Base-by-base conservation (phyloP, 2,888 invertebrate species). In the Sceliomorpha sp. region DNA sequence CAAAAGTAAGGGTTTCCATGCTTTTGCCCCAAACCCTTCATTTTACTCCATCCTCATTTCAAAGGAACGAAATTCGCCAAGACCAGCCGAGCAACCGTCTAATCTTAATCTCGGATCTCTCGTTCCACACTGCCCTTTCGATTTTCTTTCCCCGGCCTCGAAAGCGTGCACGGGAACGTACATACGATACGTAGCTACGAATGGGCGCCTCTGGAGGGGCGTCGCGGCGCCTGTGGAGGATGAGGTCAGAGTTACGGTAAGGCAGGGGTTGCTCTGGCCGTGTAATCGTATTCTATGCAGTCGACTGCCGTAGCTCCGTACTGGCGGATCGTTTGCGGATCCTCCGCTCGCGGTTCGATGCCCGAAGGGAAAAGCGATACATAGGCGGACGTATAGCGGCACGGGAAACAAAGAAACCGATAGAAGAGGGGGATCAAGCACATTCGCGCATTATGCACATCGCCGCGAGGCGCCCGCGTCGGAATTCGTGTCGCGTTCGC, bases 281-380 rank as follows among this genome's bases (percentile, higher is more conserved):
- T 78, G 82, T 81, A 83, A 82, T 82, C 84, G 79, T 73, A 77
- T 83, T 79, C 83, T 80, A 81, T 81, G 82, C 85, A 87, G 87
- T 87, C 81, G 84, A 84, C 82, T 79, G 80, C 78, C 82, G 86
- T 79, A 81, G 75, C 80, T 83, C 82, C 74, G 77, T 77, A 75
- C 75, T 77, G 75, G 74, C 80, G 82, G 80, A 77, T 78, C 79
- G 78, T 72, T 71, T 37, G 15, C 42, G 31, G 32, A 40, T 42
- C 2, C 4, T 24, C 50, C 29, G n/a, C 14, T 10, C 10, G 44
- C 48, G 67, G 60, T 60, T 67, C 60, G 53, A 59, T 34, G 53
- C 29, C 59, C 53, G 42, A 55, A 56, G 8, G 36, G 36, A 36
- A 36, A 36, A 14, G 5, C 20, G 5, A 20, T n/a, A n/a, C n/a